phyloP scores from a whole-genome alignment of 2,797 vertebrate species.

The Squalus acanthias region DNA sequence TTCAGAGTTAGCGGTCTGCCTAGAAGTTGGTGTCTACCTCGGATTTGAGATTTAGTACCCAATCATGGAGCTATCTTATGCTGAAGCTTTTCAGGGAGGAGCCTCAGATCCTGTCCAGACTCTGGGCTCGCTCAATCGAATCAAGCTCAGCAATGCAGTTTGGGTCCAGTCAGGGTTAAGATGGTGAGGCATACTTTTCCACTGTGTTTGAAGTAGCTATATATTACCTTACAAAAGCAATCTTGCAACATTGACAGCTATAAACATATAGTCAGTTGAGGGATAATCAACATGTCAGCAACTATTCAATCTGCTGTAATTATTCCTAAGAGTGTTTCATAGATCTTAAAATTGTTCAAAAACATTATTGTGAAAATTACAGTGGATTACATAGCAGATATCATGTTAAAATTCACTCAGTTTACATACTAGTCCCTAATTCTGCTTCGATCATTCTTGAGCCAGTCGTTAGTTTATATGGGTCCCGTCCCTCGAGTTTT shows the following conservation, averaged over 20 bases:
- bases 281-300: neutral
- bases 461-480: neutral
- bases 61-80: neutral
- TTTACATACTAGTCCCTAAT: neutral
- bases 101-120: neutral
- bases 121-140: neutral
- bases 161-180: neutral
- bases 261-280: neutral
- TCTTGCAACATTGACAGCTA: neutral
- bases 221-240: neutral
- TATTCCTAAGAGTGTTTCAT: neutral
- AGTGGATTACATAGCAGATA: neutral
- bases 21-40: neutral
- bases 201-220: neutral
- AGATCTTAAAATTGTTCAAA: constrained; percentile 2
- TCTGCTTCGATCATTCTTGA: neutral
- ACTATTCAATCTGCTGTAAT: constrained; percentile 1
- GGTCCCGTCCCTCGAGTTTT: neutral
- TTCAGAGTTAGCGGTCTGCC: neutral
- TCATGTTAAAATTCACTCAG: neutral
- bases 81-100: neutral
- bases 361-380: neutral
- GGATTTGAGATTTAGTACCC: neutral
- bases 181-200: neutral
- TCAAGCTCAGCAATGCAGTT: no score